Evolutionary conservation across 2,888 invertebrate genomes (phyloP), one percentile per base, ranked within the genome.

Genomic region (Charanyca ferruginea): DNA sequence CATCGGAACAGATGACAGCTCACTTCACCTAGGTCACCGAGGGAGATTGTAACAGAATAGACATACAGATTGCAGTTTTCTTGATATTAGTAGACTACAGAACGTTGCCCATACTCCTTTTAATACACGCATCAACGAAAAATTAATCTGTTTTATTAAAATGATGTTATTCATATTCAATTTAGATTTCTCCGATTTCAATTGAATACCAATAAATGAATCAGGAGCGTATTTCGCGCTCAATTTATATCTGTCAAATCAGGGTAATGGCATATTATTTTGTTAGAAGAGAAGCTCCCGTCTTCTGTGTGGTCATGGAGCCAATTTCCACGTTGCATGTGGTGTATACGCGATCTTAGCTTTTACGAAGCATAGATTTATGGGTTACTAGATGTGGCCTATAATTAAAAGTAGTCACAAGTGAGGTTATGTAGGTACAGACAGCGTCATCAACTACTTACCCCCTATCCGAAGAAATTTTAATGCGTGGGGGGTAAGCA

Each of bases 221-320:
- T 67, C 54, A 52, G 61, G 22, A 13, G 13, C 54, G 74, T 62
- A 65, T 72, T 72, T 71, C 53, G 20, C 65, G 54, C 49, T 47
- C 58, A 62, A 77, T 77, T 62, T 66, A 41, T 58, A 54, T 52
- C 23, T 49, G 45, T 58, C 28, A 41, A 64, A 72, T 58, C 53
- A 38, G 41, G 23, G 52, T 65, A 72, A 77, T 77, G 11, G 65
- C 6, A 1, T 66, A 73, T 77, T 38, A 38, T 38, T 16, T 73
- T 66, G 44, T 51, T 23, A 59, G 9, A 38, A 47, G 44, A 44
- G 44, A 44, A 48, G 16, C 32, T 51, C 62, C n/a, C 47, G 47
- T 11, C 42, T 66, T 77, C 28, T 25, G 28, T 47, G 45, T 18
- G 58, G 71, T 55, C 51, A 47, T 35, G 38, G 18, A 49, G 38